Evolutionary conservation across 2,797 vertebrate species (phyloP).

Genomic region (Aldrovandia affinis): DNA sequence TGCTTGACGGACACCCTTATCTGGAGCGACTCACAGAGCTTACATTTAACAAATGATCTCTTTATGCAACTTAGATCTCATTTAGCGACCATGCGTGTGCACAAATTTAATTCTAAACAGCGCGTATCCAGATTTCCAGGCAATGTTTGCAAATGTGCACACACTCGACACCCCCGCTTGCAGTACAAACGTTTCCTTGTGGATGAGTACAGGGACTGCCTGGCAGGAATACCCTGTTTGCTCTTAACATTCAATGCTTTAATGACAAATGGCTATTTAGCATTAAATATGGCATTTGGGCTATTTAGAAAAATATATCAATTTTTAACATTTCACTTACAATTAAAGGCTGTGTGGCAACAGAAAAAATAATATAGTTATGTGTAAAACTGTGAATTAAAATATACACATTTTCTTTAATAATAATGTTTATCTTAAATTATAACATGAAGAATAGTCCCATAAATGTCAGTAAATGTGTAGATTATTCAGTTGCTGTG

Average conservation of each 20-base stretch:
- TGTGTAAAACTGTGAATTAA: too few relatives aligned
- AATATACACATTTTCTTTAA: too few relatives aligned
- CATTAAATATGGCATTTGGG: not conserved
- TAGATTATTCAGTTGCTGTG: too few relatives aligned
- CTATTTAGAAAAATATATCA: not conserved
- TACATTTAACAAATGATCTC: not conserved
- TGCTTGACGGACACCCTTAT: not conserved
- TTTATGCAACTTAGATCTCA: not conserved
- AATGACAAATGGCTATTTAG: not conserved
- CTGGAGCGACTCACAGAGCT: not conserved
- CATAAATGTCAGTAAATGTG: too few relatives aligned
- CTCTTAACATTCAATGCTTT: not conserved
- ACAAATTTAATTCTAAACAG: not conserved
- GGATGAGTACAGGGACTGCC: not conserved
- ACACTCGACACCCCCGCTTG: not conserved
- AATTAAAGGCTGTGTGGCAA: not conserved
- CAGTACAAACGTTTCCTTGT: not conserved
- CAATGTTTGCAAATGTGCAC: not conserved
- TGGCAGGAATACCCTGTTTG: not conserved
- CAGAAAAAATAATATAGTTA: too few relatives aligned
- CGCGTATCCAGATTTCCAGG: not conserved
- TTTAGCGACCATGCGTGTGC: not conserved
- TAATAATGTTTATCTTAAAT: too few relatives aligned
- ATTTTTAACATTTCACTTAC: not conserved
- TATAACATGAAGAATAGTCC: too few relatives aligned